Evolutionary conservation across 2,113 vertebrate species (phyloP).

Genomic region (Petrocephalus zakoni): DNA sequence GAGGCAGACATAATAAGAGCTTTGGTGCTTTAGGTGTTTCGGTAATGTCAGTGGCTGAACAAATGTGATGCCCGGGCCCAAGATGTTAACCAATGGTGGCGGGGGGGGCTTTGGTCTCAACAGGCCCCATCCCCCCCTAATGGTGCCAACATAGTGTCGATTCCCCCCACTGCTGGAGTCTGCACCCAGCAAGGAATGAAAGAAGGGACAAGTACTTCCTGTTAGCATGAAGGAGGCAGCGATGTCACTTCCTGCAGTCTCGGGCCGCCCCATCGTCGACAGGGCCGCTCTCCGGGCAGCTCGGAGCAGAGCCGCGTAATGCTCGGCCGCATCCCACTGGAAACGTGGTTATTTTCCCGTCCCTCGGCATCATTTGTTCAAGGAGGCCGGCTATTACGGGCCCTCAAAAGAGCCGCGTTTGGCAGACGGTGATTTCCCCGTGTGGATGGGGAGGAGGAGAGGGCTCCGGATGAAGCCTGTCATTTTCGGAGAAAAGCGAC

Average conservation of each 20-base stretch:
- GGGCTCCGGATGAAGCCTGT: background rate
- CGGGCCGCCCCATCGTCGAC: background rate
- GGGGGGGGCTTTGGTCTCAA: background rate
- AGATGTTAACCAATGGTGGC: background rate
- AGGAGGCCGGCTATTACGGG: conserved; percentile 46
- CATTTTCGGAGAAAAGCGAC: background rate
- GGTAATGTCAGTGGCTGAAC: background rate
- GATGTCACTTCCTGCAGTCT: background rate
- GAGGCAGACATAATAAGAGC: background rate
- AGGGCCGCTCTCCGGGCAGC: background rate
- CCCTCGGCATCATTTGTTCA: conserved; percentile 35
- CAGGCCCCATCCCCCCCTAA: background rate
- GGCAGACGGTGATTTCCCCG: background rate
- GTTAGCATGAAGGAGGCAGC: background rate
- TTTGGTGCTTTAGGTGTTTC: background rate
- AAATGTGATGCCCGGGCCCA: too few species aligned
- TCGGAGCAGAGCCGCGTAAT: too few species aligned
- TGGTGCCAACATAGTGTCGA: background rate
- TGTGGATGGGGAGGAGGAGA: background rate
- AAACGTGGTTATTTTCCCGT: conserved; percentile 10
- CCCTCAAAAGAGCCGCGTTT: conserved; percentile 37
- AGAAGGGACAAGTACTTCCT: background rate
- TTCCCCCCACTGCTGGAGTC: background rate
- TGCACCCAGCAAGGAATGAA: background rate
- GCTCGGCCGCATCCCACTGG: background rate